Evolutionary conservation across 2,113 vertebrate species (phyloP), one percentile per base, ranked within the genome.

Genomic region (Turdus rufiventris): DNA sequence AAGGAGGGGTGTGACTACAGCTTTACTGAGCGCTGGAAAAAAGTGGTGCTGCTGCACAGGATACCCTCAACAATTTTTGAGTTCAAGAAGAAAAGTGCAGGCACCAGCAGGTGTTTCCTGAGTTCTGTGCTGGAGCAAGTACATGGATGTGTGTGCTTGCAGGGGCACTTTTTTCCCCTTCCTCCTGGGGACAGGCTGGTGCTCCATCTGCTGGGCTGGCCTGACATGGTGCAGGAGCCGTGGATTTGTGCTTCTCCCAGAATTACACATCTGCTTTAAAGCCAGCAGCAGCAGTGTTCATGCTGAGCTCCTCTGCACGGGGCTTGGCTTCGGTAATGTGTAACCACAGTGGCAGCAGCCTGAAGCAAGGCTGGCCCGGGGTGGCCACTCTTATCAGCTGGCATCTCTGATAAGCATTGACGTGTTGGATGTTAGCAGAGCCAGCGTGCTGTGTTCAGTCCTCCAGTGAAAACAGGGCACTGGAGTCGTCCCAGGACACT

Each of bases 151-250:
- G 29, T 34, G 34, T 53, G 62, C 78, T 66, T 34, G 62, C 70
- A 68, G 0, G 0, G 51, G 20, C n/a, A 18, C 5, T 26, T 23
- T 51, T 51, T 29, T 17, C 4, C 8, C 31, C 31, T 77, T 42
- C 25, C 11, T 74, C n/a, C 43, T 26, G 48, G 19, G 47, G 18
- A 58, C 36, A 34, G 40, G 51, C 75, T 93, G 62, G 48, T 91
- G 86, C 81, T 94, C 85, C 93, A 79, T 34, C 88, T 94, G 88
- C 91, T 94, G 90, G 78, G 29, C 85, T 86, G 68, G 34, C 50
- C 75, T 60, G 34, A 13, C 2, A 1, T 0, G 5, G 24, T 76
- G 36, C 54, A 70, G 58, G 34, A 72, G 7, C 42, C 0, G 0
- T 23, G 29, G 29, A 38, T 47, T 54, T 53, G 45, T 31, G 24